Evolutionary conservation across 2,888 invertebrate genomes (phyloP).

Genomic region (Rosalia funebris): DNA sequence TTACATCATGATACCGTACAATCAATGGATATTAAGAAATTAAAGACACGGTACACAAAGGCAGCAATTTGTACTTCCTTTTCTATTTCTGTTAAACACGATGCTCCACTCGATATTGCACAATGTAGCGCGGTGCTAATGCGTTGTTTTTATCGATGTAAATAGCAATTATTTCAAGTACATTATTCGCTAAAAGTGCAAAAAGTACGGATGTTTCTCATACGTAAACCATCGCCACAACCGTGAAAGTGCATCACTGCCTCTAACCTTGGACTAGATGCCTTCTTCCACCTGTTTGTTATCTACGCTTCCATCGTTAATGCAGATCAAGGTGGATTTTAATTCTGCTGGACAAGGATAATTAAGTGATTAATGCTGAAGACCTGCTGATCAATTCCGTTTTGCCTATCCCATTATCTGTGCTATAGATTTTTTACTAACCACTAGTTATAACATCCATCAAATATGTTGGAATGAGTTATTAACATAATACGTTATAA

Average conservation of each 20-base stretch:
- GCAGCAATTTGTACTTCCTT: conserved; percentile 21
- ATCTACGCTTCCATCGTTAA: conserved; percentile 31
- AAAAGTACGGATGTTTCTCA: conserved; percentile 45
- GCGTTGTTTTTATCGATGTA: conserved; percentile 16
- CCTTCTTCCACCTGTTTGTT: conserved; percentile 45
- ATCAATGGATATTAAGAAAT: conserved; percentile 23
- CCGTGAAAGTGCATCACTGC: conserved; percentile 46
- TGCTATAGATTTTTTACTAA: too few relatives aligned
- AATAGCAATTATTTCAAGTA: conserved; percentile 26
- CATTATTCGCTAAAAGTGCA: conserved; percentile 30
- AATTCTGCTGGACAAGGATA: conserved; percentile 10
- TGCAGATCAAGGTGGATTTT: conserved; percentile 34
- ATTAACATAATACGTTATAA: too few relatives aligned
- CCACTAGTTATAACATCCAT: too few relatives aligned
- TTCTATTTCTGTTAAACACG: conserved; percentile 15
- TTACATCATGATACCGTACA: conserved; percentile 10
- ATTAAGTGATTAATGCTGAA: conserved; percentile 23
- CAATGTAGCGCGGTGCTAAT: conserved; percentile 18
- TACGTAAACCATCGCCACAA: conserved; percentile 42
- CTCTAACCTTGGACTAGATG: conserved; percentile 47
- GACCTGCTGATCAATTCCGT: too few relatives aligned
- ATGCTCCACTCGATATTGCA: conserved; percentile 21
- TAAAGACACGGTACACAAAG: conserved; percentile 13
- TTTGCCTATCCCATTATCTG: too few relatives aligned
- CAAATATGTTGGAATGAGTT: too few relatives aligned